A percentile compares a stretch with the other conserved stretches of the same genome.
These are phyloP conservation scores for Cyanoderma ruficeps DNA, from an alignment of 2,113 vertebrate species.

Conservation along the genomic window DNA sequence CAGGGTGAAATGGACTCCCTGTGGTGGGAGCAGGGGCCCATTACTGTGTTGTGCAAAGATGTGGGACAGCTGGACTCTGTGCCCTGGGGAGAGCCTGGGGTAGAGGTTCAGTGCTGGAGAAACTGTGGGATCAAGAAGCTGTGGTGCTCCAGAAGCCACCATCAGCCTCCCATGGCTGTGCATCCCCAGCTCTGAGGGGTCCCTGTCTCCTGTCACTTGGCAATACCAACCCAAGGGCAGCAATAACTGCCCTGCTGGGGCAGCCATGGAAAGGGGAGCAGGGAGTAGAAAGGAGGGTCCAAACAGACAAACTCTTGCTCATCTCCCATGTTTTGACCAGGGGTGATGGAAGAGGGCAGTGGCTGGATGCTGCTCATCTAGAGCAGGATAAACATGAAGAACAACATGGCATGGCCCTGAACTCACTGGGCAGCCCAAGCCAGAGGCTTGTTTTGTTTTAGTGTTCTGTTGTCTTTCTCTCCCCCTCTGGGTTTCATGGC, in stretches of 20 bases:
- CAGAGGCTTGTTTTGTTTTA: constrained; percentile 44
- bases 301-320: background rate
- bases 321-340: accelerated
- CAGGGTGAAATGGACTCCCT: background rate
- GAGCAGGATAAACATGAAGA: background rate
- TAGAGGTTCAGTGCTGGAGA: background rate
- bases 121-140: background rate
- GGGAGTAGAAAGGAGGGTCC: background rate
- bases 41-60: background rate
- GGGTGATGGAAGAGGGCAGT: background rate
- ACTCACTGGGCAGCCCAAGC: background rate
- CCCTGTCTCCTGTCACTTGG: background rate
- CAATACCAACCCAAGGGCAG: background rate
- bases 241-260: background rate
- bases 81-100: background rate
- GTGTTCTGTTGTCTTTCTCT: constrained; percentile 42
- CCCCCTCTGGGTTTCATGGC: constrained; percentile 21
- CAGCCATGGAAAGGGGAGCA: background rate
- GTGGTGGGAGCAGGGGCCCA: background rate
- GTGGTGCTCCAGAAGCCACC: background rate
- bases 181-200: accelerated
- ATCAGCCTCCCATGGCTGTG: background rate
- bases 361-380: background rate
- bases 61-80: background rate
- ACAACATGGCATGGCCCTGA: background rate